Conservation (phyloP, 2,797 vertebrate genomes). For the Pantherophis vulpinus region DNA sequence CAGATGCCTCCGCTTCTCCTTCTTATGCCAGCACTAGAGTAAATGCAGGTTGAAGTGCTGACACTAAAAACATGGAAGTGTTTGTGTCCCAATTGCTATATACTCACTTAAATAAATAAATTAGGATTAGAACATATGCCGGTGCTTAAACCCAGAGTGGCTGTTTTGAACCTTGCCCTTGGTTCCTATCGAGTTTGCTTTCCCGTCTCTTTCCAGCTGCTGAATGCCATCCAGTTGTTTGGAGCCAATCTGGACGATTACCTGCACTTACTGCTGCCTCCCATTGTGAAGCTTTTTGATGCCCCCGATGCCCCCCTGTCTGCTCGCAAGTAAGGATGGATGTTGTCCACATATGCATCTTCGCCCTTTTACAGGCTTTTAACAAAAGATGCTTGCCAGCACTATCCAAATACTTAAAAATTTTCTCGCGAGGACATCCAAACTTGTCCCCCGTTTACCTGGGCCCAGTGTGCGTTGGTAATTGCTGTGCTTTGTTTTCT, state of each 20-base stretch:
- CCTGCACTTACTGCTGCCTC: conserved; percentile 92
- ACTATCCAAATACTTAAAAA: neutral
- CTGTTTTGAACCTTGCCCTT: neutral
- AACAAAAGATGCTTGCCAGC: too few species aligned
- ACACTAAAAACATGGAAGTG: too few species aligned
- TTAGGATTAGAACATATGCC: neutral
- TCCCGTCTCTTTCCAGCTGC: conserved; percentile 73
- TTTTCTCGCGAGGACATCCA: neutral
- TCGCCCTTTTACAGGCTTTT: neutral
- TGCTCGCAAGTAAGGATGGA: conserved; percentile 87
- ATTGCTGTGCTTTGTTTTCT: neutral
- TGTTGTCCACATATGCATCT: neutral
- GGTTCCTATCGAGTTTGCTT: neutral
- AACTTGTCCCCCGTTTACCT: neutral
- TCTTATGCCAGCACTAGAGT: too few species aligned
- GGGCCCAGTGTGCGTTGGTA: neutral
- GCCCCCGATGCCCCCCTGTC: conserved; percentile 87
- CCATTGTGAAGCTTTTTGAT: conserved; percentile 96
- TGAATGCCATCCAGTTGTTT: conserved; percentile 96
- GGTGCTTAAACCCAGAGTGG: neutral
- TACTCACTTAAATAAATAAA: neutral
- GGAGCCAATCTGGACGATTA: conserved; percentile 98
- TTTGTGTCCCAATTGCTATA: neutral
- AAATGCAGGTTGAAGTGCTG: too few species aligned
- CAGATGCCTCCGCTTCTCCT: too few species aligned